Base-by-base conservation (phyloP, 2,113 vertebrate species). In the Marcusenius ussheri region DNA sequence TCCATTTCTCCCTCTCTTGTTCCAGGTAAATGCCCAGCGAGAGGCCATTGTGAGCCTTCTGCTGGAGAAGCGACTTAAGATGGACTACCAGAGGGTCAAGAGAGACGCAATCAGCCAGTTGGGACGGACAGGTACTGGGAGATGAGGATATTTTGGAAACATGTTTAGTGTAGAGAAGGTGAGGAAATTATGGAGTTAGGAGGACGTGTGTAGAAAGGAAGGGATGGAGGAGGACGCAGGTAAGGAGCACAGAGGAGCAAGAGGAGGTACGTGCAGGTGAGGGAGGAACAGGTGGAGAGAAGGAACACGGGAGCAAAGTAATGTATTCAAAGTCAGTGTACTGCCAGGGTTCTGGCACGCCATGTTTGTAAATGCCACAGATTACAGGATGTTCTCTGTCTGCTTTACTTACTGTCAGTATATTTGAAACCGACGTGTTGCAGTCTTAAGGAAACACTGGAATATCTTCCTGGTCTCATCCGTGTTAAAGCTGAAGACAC, bases 41-140 rank as follows among this genome's bases (percentile, higher is more conserved):
- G 95, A 96, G 91, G 95, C 95, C 90, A 95, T 96, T 45, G 94
- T 96, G 83, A 95, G 96, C 91, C 96, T 96, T 90, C 95, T 96
- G 88, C 91, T 96, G 95, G 95, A 96, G 93, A 96, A 96, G 93
- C 94, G 95, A 90, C 94, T 95, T 92, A 93, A 96, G 91, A 93
- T 96, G 91, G 94, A 95, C 83, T 94, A 95, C 19, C 94, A 94
- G 70, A 92, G 96, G 91, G 94, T 96, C 88, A 96, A 95, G 91
- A 93, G 96, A 95, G 94, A 96, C n/a, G 95, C 95, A 94, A 94
- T 51, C 46, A 58, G 42, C 3, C 53, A 42, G 19, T 15, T 50
- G 49, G 51, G 17, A 39, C 1, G 21, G n/a, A 31, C 56, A 42
- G 56, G 87, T 88, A 27, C 5, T 62, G 35, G 87, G 10, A 66